Evolutionary conservation across 1,140 invertebrate species (phyloP).

Genomic region (Campoletis sonorensis): DNA sequence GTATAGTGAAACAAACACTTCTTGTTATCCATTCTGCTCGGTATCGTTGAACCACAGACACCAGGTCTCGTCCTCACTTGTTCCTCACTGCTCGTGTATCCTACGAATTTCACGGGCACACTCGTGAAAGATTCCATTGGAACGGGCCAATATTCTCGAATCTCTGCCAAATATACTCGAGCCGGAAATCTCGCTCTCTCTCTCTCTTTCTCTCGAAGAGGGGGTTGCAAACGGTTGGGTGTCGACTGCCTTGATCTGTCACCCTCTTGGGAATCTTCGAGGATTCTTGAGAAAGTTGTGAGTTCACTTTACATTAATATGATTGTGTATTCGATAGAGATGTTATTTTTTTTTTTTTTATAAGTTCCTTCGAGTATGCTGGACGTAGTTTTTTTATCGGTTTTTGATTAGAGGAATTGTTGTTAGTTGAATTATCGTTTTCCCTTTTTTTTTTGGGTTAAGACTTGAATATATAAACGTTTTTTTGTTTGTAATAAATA

Average conservation of each 20-base stretch:
- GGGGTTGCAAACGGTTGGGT: slow-evolving; percentile 20
- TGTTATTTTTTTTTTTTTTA: not conserved
- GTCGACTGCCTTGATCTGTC: slow-evolving; percentile 15
- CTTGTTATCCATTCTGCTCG: slow-evolving; percentile 2
- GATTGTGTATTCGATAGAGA: not conserved
- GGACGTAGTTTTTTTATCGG: not conserved
- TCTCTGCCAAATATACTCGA: slow-evolving; percentile 23
- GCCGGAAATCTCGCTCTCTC: slow-evolving; percentile 8
- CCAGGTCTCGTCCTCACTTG: not conserved
- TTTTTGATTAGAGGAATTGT: not conserved
- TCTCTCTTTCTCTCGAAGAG: not conserved
- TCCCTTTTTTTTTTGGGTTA: too few relatives aligned
- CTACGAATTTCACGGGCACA: not conserved
- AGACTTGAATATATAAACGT: too few relatives aligned
- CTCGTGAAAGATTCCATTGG: not conserved
- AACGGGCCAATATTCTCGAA: slow-evolving; percentile 7
- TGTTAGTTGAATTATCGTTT: not conserved
- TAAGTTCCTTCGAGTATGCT: not conserved
- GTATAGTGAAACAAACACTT: slow-evolving; percentile 40
- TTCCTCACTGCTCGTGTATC: not conserved
- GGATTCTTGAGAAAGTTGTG: slow-evolving; percentile 20
- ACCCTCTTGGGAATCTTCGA: slow-evolving; percentile 24
- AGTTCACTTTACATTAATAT: slow-evolving; percentile 2
- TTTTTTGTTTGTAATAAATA: too few relatives aligned
- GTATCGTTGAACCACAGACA: slow-evolving; percentile 17